These are phyloP conservation scores for Drosophila paulistorum DNA, from an alignment of 1,140 invertebrate species.

Conservation along the genomic window DNA sequence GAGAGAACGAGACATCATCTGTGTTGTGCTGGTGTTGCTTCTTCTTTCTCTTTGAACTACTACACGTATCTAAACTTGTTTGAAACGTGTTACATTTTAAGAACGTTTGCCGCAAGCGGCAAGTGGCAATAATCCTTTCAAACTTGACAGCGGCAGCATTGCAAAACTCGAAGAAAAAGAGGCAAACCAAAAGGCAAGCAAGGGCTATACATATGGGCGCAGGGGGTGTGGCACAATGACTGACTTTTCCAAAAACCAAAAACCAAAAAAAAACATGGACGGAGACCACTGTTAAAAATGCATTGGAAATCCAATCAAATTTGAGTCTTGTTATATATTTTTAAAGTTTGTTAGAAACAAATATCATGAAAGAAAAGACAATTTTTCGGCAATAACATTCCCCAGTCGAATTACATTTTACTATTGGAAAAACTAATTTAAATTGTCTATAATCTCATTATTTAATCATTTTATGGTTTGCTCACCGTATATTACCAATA, in stretches of 20 bases:
- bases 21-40: neutral
- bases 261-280: neutral
- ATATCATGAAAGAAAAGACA: too few relatives aligned
- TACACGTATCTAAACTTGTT: conserved; percentile 79
- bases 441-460: too few relatives aligned
- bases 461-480: too few relatives aligned
- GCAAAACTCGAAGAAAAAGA: conserved; percentile 47
- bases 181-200: conserved; percentile 28
- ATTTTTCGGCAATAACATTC: too few relatives aligned
- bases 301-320: neutral
- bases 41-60: conserved; percentile 20
- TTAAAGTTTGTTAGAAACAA: neutral
- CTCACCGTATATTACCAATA: too few relatives aligned
- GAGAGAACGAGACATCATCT: conserved; percentile 29
- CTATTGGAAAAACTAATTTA: too few relatives aligned
- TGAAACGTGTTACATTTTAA: conserved; percentile 81
- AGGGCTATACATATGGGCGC: conserved; percentile 15
- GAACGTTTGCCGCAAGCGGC: conserved; percentile 75
- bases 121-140: conserved; percentile 79
- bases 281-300: neutral
- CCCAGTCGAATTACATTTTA: too few relatives aligned
- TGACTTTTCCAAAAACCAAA: conserved; percentile 39
- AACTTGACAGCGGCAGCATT: conserved; percentile 68
- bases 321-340: too few relatives aligned
- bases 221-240: conserved; percentile 72